Percentiles rank a stretch among this genome's conserved stretches.
Conservation (phyloP, 2,113 vertebrate genomes). For the Sisor rabdophorus region DNA sequence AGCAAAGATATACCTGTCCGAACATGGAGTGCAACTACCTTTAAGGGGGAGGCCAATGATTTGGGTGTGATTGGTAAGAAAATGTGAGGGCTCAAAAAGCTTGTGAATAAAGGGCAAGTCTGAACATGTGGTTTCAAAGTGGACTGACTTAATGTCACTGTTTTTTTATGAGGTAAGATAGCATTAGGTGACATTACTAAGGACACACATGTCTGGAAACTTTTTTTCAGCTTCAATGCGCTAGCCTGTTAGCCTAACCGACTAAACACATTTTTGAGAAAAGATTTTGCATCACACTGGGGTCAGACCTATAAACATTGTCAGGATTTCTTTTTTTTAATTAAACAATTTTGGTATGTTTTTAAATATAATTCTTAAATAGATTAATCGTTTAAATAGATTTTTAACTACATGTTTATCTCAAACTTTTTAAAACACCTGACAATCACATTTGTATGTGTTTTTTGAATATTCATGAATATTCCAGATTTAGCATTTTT, state of each 20-base stretch:
- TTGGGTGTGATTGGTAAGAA: constrained; percentile 23
- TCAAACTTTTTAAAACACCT: too few species aligned
- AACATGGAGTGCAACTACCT: constrained; percentile 72
- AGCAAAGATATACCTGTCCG: constrained; percentile 78
- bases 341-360: not conserved
- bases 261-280: not conserved
- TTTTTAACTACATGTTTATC: not conserved
- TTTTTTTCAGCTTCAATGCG: not conserved
- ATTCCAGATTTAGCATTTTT: too few species aligned
- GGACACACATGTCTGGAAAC: not conserved
- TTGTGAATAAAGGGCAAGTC: constrained; percentile 21
- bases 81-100: not conserved
- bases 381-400: not conserved
- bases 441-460: too few species aligned
- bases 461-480: too few species aligned
- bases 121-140: constrained; percentile 21
- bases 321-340: not conserved
- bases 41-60: constrained; percentile 6
- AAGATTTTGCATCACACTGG: not conserved
- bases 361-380: not conserved
- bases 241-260: not conserved
- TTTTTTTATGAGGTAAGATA: constrained; percentile 19
- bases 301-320: not conserved
- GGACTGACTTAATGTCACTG: constrained; percentile 31
- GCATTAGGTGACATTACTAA: constrained; percentile 16